Conservation (phyloP, 2,888 invertebrate genomes). For the Lycia hirtaria region DNA sequence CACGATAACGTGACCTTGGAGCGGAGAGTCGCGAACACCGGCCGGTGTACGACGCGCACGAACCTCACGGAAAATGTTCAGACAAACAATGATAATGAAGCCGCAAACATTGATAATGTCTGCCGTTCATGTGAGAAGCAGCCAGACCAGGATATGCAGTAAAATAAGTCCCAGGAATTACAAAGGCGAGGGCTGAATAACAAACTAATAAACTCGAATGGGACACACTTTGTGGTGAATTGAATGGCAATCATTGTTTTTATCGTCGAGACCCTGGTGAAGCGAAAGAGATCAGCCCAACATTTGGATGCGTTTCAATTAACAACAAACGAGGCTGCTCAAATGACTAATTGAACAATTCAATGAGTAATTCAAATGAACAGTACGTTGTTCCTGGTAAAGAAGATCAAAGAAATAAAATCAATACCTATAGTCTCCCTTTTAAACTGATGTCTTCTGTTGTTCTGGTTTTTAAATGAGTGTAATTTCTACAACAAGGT, state of each 20-base stretch:
- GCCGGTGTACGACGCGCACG: constrained; percentile 75
- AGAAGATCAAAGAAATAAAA: constrained; percentile 49
- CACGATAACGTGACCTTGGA: constrained; percentile 84
- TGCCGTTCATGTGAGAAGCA: constrained; percentile 49
- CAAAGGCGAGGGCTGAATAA: constrained; percentile 28
- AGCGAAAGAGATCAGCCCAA: constrained; percentile 47
- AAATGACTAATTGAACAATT: constrained; percentile 77
- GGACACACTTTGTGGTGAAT: constrained; percentile 13
- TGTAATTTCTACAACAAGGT: constrained; percentile 61
- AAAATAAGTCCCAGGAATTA: constrained; percentile 24
- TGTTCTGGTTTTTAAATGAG: constrained; percentile 51
- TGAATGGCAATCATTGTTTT: constrained; percentile 33
- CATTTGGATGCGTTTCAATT: constrained; percentile 78
- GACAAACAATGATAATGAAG: constrained; percentile 76
- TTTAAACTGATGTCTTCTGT: constrained; percentile 31
- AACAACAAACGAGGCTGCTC: constrained; percentile 66
- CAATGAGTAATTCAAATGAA: constrained; percentile 78
- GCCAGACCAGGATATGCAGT: constrained; percentile 45
- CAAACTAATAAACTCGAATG: constrained; percentile 25
- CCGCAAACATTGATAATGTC: constrained; percentile 61
- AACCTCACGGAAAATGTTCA: constrained; percentile 77
- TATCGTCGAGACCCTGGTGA: constrained; percentile 20
- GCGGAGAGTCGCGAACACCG: constrained; percentile 75
- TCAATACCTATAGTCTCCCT: constrained; percentile 20
- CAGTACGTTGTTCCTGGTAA: constrained; percentile 62